Evolutionary conservation across 2,113 vertebrate genomes (phyloP).

Genomic region (Albula goreensis): DNA sequence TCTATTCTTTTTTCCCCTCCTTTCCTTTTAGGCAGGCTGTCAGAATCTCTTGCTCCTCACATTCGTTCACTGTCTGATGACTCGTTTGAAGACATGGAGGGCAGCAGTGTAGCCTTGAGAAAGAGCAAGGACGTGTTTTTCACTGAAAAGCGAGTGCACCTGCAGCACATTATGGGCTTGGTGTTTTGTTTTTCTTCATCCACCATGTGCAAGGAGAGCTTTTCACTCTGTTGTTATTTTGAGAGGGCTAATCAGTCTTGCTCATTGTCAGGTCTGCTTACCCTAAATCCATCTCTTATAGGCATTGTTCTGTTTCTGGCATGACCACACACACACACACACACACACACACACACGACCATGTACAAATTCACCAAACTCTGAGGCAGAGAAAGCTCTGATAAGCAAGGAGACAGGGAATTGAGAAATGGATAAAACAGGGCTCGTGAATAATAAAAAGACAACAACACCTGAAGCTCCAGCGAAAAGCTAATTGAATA

Average conservation of each 20-base stretch:
- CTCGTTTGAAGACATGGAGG: slow-evolving; percentile 17
- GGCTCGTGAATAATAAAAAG: slow-evolving; percentile 20
- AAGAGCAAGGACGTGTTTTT: neutral
- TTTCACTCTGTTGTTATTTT: slow-evolving; percentile 16
- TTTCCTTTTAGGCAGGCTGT: neutral
- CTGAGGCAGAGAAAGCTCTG: slow-evolving; percentile 7
- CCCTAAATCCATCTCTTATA: neutral
- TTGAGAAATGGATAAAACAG: neutral
- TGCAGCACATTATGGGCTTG: neutral
- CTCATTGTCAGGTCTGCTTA: neutral
- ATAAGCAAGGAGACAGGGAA: slow-evolving; percentile 30
- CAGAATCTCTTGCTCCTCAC: neutral
- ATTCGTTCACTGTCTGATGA: neutral
- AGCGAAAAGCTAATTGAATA: slow-evolving; percentile 30
- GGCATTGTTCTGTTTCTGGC: neutral
- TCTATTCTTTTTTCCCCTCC: neutral
- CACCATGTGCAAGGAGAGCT: neutral
- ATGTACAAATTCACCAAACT: slow-evolving; percentile 14
- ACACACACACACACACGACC: neutral
- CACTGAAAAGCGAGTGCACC: neutral
- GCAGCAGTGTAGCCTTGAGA: neutral
- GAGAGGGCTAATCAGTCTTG: neutral
- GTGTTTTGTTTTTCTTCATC: neutral
- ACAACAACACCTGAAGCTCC: slow-evolving; percentile 22
- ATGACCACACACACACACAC: neutral